A percentile compares a stretch with the other conserved stretches of the same genome.
Conservation (phyloP, 1,140 invertebrate species). For the Polyergus mexicanus region DNA sequence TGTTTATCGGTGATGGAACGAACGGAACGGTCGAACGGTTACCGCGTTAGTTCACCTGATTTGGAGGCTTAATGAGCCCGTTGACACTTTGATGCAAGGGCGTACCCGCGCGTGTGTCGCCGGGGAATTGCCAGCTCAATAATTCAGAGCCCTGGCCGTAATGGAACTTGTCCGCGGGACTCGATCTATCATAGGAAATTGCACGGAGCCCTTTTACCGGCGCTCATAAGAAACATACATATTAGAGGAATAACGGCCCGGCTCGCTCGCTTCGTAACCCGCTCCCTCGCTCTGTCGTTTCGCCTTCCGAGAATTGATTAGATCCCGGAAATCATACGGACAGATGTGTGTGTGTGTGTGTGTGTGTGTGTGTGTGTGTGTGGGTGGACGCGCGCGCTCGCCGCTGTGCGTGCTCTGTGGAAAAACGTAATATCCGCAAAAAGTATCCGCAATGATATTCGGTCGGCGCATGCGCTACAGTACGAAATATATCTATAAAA, state of each 20-base stretch:
- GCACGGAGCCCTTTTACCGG: slow-evolving; percentile 82
- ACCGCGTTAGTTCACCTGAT: slow-evolving; percentile 79
- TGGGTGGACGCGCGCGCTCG: background rate
- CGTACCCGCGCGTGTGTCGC: slow-evolving; percentile 79
- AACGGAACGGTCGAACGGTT: slow-evolving; percentile 69
- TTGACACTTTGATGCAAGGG: slow-evolving; percentile 83
- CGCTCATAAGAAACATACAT: slow-evolving; percentile 82
- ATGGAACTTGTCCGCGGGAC: slow-evolving; percentile 84
- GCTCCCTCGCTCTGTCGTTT: slow-evolving; percentile 71
- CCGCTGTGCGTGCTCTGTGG: background rate
- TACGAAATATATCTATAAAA: background rate
- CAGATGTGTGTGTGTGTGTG: slow-evolving; percentile 49
- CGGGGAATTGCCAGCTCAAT: slow-evolving; percentile 85
- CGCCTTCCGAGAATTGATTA: slow-evolving; percentile 82
- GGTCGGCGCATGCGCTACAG: slow-evolving; percentile 14
- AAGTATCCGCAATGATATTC: slow-evolving; percentile 37
- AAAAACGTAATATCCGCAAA: slow-evolving; percentile 10
- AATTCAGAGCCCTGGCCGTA: slow-evolving; percentile 83
- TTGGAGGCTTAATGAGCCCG: slow-evolving; percentile 83
- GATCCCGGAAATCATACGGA: slow-evolving; percentile 81
- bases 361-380: background rate
- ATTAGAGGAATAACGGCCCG: slow-evolving; percentile 82
- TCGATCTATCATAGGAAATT: slow-evolving; percentile 86
- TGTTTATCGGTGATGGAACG: slow-evolving; percentile 57
- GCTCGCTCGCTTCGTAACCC: slow-evolving; percentile 68